phyloP scores from a whole-genome alignment of 2,888 invertebrate species.

The Nephrotoma flavescens region DNA sequence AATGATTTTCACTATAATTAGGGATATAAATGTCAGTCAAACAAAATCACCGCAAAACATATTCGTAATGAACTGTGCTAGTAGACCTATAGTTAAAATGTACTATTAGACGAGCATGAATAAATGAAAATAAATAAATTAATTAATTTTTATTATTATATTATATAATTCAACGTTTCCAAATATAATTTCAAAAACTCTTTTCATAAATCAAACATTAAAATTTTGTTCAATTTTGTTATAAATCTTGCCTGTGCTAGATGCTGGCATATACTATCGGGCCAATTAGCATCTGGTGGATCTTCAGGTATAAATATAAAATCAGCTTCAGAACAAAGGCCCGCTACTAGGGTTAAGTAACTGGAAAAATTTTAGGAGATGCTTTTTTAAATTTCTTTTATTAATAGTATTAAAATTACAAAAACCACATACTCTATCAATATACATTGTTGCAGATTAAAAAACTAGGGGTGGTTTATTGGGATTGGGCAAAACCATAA shows the following conservation, averaged over 20 bases:
- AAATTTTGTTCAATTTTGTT: neutral
- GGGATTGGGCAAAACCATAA: neutral
- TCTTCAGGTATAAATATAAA: constrained; percentile 81
- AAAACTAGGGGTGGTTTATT: neutral
- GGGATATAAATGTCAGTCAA: too few species aligned
- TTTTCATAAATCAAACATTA: neutral
- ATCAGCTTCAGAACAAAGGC: constrained; percentile 71
- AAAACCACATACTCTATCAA: neutral
- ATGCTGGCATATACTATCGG: constrained; percentile 58
- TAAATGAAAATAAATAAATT: neutral
- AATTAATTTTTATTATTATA: neutral
- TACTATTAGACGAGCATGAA: neutral
- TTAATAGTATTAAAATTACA: neutral
- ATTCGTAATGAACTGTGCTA: too few species aligned
- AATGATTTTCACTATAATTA: too few species aligned
- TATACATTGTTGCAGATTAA: neutral
- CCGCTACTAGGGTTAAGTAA: constrained; percentile 73
- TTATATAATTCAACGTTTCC: neutral
- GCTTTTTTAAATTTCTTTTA: neutral
- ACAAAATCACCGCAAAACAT: too few species aligned
- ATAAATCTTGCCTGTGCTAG: constrained; percentile 44
- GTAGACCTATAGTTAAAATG: neutral
- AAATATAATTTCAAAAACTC: neutral
- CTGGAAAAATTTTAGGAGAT: constrained; percentile 30
- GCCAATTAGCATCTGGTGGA: constrained; percentile 66